Base-by-base conservation (phyloP, 2,113 vertebrate species). In the Dasyurus viverrinus region DNA sequence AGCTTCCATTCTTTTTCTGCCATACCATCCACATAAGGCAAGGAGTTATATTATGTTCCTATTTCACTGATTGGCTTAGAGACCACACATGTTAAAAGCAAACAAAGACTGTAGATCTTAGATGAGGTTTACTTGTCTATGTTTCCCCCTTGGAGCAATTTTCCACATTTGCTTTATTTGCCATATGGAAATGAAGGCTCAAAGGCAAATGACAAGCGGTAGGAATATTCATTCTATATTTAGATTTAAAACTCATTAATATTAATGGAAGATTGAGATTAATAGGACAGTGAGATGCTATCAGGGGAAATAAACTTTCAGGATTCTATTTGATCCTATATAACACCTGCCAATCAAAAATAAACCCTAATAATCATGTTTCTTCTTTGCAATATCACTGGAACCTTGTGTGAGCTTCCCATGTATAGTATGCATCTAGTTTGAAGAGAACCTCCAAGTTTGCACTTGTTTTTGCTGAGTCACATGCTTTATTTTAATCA, bases 91-190 rank as follows among this genome's bases (percentile, higher is more conserved):
- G 68, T 53, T 95, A 89, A 54, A 96, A 90, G 4, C 42, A 93
- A 95, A 90, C 47, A 55, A 94, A 89, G 48, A 57, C 30, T 25
- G 4, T 54, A 53, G 90, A 55, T 76, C 42, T 91, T 68, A 55
- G 60, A 53, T 46, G 8, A 53, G 24, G 54, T 46, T n/a, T 27
- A 25, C 30, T 42, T 90, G 46, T 53, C 60, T 68, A 68, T n/a
- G 36, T 68, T 92, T 95, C 55, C 93, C 26, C 94, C 90, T 92
- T 95, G 48, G 53, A 92, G 91, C 94, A 60, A 26, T 94, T 97
- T 94, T 95, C 93, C 96, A 96, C 60, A 91, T 94, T 92, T 50
- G 53, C 53, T 91, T 92, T 52, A 68, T 68, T 68, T 68, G 89
- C 94, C 90, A 94, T 19, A 3, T 89, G 89, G 53, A 95, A 96